Evolutionary conservation across 2,888 invertebrate species (phyloP).

Genomic region (Drosophila borealis): DNA sequence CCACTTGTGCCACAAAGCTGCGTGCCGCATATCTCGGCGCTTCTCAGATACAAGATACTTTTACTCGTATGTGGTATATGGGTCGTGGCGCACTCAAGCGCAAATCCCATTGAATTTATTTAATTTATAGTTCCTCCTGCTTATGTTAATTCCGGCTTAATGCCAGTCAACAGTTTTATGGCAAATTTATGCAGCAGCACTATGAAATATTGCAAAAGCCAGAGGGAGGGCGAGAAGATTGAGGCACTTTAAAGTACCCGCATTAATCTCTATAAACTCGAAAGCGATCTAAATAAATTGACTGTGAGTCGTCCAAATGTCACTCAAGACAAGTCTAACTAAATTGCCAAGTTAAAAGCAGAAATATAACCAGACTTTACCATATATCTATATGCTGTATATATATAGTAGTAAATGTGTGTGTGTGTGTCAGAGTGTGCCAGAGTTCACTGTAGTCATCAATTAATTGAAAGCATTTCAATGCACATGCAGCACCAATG

Average conservation of each 20-base stretch:
- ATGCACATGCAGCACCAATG: constrained; percentile 46
- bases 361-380: not conserved
- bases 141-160: constrained; percentile 63
- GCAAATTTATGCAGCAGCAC: constrained; percentile 66
- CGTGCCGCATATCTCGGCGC: constrained; percentile 10
- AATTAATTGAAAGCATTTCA: constrained; percentile 58
- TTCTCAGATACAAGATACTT: constrained; percentile 16
- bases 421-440: not conserved
- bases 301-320: constrained; percentile 13
- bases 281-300: constrained; percentile 69
- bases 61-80: constrained; percentile 6
- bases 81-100: constrained; percentile 42
- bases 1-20: constrained; percentile 29
- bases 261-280: constrained; percentile 51
- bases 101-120: constrained; percentile 70
- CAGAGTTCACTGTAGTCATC: constrained; percentile 34
- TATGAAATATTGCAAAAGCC: constrained; percentile 52
- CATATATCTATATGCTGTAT: not conserved
- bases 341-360: constrained; percentile 14
- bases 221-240: not conserved
- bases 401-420: not conserved
- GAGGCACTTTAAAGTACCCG: constrained; percentile 35
- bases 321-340: constrained; percentile 11
- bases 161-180: constrained; percentile 66
- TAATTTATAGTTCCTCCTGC: constrained; percentile 61